Evolutionary conservation across 1,140 invertebrate species (phyloP), one percentile per base, ranked within the genome.

Genomic region (Trypoxylus dichotomus): DNA sequence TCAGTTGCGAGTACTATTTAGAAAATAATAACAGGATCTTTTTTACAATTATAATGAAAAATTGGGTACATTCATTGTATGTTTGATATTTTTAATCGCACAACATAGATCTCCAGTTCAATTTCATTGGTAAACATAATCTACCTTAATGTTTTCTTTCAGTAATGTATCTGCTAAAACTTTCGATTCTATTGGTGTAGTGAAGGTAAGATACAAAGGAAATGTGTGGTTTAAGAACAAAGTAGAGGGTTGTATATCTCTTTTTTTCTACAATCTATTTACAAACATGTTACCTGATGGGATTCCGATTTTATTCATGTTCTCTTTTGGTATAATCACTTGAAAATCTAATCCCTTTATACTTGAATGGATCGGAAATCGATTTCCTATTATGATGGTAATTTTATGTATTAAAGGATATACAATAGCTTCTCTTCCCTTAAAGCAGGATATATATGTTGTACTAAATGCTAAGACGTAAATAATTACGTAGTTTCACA

Each of bases 381-480:
- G 47, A 54, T 54, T 54, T n/a, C n/a, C 47, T 54, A 54, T 54
- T 54, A 54, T 54, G 19, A 54, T 54, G 47, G 47, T 54, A 54
- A 54, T 54, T 54, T 54, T 54, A 54, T 54, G 47, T 54, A 54
- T 54, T 54, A 54, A 19, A 6, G 47, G 47, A 54, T 54, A 54
- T 54, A 54, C 47, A 54, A 54, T 54, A 6, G 47, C 47, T 54
- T n/a, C 47, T 54, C 19, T 54, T 54, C 15, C 19, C 47, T n/a
- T 54, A 21, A 54, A 19, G 47, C 47, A 15, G n/a, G 15, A 54
- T 54, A 37, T 37, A 37, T 37, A 37, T 37, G 32, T 37, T 37
- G 32, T 37, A 37, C 32, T 54, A 54, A 54, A 54, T 6, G 6
- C 47, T 19, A 19, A 15, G 19, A n/a, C 47, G 19, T 54, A 54